These are phyloP conservation scores for Heliconius ismenius DNA, from an alignment of 2,888 invertebrate species.

Conservation along the genomic window DNA sequence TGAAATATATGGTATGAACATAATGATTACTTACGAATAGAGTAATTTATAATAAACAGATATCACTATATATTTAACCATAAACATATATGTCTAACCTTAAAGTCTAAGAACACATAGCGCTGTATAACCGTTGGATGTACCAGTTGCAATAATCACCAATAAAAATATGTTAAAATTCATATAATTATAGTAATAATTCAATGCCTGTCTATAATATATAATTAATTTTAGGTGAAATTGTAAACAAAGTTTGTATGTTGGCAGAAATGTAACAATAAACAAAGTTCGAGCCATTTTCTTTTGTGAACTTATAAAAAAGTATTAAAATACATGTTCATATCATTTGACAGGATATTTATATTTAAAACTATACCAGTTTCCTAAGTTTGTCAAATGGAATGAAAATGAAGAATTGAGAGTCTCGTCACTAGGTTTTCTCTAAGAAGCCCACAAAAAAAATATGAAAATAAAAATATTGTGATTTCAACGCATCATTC, in stretches of 20 bases:
- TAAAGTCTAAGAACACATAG: constrained; percentile 20
- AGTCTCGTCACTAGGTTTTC: not conserved
- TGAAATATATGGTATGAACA: constrained; percentile 12
- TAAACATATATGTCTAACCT: not conserved
- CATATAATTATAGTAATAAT: constrained; percentile 6
- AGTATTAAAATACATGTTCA: no score
- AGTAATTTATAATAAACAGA: not conserved
- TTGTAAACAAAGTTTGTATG: not conserved
- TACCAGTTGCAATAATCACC: constrained; percentile 14
- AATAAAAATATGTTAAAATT: constrained; percentile 1
- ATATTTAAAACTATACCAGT: no score
- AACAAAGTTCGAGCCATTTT: not conserved
- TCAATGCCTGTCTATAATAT: constrained; percentile 18
- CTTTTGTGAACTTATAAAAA: no score
- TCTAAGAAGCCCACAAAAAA: not conserved
- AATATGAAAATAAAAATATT: not conserved
- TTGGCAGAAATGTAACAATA: constrained; percentile 8
- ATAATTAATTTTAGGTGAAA: constrained; percentile 3
- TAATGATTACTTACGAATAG: not conserved
- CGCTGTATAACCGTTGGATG: constrained; percentile 9
- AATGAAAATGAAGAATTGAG: not conserved
- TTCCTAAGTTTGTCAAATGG: not conserved
- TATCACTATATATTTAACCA: constrained; percentile 16
- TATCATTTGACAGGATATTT: not conserved
- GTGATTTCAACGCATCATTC: not conserved